Evolutionary conservation across 64 coral and sea anemone genomes (phyloP), one percentile per base, ranked within the genome.

Genomic region (Orbicella faveolata): DNA sequence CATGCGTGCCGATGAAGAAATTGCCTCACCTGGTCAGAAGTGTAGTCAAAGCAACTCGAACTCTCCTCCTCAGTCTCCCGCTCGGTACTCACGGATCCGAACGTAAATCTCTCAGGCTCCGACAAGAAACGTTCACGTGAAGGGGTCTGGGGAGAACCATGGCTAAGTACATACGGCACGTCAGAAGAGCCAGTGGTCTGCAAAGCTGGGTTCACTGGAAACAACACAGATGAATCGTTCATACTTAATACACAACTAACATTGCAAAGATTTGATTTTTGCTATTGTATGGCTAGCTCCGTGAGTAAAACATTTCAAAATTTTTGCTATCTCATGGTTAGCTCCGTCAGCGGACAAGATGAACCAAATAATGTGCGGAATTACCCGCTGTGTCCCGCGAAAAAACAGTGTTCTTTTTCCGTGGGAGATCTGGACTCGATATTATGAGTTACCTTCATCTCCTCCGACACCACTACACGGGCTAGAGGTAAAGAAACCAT

Each of bases 81-180:
- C 39, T 91, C 97, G 90, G 94, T 99, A 84, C 97, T 99, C 23
- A 94, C 95, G 41, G 92, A 97, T 33, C 93, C 93, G 86, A 90
- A 97, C 26, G 95, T 97, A 73, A 97, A 97, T 34, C 95, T 90
- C 41, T 88, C 78, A 3, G 92, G 88, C 64, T 85, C 82, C 20
- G 82, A 51, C 18, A 39, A 9, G 9, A 73, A 85, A 33, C 37
- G 63, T 25, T 73, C 65, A 44, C 64, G 82, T 18, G 4, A 10
- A 25, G 82, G 82, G 10, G 66, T 4, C 39, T 85, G 19, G 12
- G 82, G 82, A 52, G 63, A 72, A 8, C 80, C 35, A 83, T 63
- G 35, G 62, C 63, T 83, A 8, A 12, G 35, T 21, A 52, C 39
- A 37, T 85, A 41, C 0, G 12, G n/a, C n/a, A 41, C 6, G 53